A percentile compares a stretch with the other conserved stretches of the same genome.
Evolutionary conservation across 2,113 vertebrate species (phyloP).

Genomic region (Pterophyllum scalare): DNA sequence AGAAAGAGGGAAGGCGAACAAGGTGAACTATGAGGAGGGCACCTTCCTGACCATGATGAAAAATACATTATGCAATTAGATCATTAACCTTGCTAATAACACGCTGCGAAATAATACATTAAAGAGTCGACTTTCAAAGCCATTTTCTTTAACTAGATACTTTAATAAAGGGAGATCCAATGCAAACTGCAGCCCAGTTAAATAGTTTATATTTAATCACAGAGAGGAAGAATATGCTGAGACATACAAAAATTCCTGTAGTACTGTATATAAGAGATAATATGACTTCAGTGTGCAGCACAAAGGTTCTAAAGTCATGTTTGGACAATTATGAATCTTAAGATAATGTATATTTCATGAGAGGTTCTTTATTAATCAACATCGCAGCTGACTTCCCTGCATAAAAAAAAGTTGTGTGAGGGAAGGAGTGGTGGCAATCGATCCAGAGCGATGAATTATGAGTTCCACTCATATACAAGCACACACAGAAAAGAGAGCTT

Average conservation of each 20-base stretch:
- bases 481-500: not conserved
- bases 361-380: conserved; percentile 72
- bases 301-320: conserved; percentile 49
- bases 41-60: conserved; percentile 28
- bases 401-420: conserved; percentile 44
- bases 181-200: conserved; percentile 1
- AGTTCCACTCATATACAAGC: conserved; percentile 20
- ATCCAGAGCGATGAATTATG: conserved; percentile 56
- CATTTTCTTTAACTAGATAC: not conserved
- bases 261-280: not conserved
- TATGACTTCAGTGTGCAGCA: conserved; percentile 14
- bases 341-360: conserved; percentile 71
- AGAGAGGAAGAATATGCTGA: not conserved
- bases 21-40: conserved; percentile 25
- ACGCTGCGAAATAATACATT: conserved; percentile 10
- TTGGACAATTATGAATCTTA: conserved; percentile 72
- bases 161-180: not conserved
- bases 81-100: conserved; percentile 48
- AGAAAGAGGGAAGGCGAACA: not conserved
- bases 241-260: not conserved
- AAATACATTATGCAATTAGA: conserved; percentile 41
- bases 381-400: conserved; percentile 45
- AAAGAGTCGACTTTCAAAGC: not conserved
- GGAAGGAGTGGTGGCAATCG: conserved; percentile 10
- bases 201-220: conserved; percentile 1